Evolutionary conservation across 2,888 invertebrate genomes (phyloP).

Genomic region (Drosophila lutescens): DNA sequence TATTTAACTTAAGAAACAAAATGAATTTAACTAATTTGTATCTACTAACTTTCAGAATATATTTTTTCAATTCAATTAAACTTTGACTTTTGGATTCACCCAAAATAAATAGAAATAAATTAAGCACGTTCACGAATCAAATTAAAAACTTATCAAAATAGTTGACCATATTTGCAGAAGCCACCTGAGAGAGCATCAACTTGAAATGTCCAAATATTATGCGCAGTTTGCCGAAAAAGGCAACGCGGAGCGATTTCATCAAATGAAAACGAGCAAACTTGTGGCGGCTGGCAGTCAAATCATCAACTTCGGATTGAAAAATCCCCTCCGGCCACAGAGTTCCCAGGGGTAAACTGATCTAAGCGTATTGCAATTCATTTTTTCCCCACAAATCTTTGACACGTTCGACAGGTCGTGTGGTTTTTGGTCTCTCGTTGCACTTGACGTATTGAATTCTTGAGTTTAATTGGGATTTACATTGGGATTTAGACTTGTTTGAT

Average conservation of each 20-base stretch:
- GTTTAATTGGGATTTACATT: conserved; percentile 38
- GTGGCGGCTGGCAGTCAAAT: conserved; percentile 15
- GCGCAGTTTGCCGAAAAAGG: conserved; percentile 39
- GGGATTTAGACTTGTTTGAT: conserved; percentile 28
- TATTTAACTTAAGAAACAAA: too few species aligned
- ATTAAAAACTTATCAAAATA: conserved; percentile 74
- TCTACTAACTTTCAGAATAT: background rate
- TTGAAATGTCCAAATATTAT: conserved; percentile 62
- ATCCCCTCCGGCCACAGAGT: conserved; percentile 10
- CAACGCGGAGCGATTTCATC: conserved; percentile 26
- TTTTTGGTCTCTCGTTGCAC: conserved; percentile 35
- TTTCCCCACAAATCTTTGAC: conserved; percentile 23
- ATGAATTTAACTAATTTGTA: too few species aligned
- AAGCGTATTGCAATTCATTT: conserved; percentile 41
- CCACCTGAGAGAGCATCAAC: conserved; percentile 39
- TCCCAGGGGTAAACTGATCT: conserved; percentile 63
- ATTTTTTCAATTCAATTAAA: conserved; percentile 1
- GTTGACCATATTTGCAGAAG: conserved; percentile 62
- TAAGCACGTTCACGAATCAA: conserved; percentile 50
- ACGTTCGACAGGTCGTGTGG: conserved; percentile 33
- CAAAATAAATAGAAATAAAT: conserved; percentile 3
- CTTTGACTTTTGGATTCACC: conserved; percentile 25
- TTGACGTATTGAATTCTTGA: conserved; percentile 42
- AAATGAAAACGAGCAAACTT: conserved; percentile 11
- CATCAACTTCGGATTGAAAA: conserved; percentile 24